Evolutionary conservation across 2,113 vertebrate genomes (phyloP).

Genomic region (Oenanthe melanoleuca): DNA sequence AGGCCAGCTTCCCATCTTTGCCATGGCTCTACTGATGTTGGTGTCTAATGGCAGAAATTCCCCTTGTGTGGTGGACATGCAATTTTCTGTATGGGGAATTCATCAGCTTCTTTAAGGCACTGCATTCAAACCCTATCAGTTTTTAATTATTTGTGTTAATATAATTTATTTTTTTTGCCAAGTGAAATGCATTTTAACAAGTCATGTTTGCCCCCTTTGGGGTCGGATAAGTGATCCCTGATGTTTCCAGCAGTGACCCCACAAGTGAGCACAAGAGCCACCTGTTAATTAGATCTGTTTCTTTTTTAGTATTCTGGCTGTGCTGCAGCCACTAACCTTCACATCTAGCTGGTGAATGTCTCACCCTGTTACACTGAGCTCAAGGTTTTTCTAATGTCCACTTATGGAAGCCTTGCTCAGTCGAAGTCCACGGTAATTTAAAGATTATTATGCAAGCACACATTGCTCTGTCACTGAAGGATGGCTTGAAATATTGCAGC

Average conservation of each 20-base stretch:
- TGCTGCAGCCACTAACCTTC: neutral
- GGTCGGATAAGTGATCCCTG: neutral
- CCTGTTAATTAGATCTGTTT: neutral
- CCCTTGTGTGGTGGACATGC: neutral
- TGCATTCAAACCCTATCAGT: rapidly evolving
- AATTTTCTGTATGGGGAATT: neutral
- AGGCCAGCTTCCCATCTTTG: neutral
- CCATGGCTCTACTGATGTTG: neutral
- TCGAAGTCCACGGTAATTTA: neutral
- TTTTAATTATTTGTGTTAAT: neutral
- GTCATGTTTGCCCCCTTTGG: neutral
- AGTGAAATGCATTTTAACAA: neutral
- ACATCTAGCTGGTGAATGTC: neutral
- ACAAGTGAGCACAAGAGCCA: neutral
- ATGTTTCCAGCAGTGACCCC: neutral
- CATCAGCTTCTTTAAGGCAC: neutral
- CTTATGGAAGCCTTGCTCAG: neutral
- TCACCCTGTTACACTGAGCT: neutral
- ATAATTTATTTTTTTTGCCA: neutral
- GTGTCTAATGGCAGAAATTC: neutral
- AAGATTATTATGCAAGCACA: slow-evolving; percentile 26
- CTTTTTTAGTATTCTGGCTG: neutral
- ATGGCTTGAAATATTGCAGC: neutral
- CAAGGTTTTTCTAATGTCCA: neutral
- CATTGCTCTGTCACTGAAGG: neutral